A percentile compares a stretch with the other conserved stretches of the same genome.
Conservation (phyloP, 2,113 vertebrate species). For the Phalacrocorax pelagicus region DNA sequence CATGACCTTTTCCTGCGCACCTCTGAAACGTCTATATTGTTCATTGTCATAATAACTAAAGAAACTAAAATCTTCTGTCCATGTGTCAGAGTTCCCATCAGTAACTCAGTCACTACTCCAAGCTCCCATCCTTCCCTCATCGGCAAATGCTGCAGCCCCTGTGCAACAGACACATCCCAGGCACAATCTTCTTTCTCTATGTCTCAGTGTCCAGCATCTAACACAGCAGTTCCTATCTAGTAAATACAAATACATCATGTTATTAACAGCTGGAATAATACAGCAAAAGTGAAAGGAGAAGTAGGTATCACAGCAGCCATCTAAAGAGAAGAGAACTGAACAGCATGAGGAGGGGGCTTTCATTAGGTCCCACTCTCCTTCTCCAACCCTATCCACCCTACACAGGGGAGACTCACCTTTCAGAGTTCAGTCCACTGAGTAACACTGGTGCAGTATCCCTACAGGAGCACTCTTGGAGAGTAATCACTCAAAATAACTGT, state of each 20-base stretch:
- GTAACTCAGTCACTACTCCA: background rate
- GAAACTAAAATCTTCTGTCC: background rate
- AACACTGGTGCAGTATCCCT: background rate
- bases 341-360: background rate
- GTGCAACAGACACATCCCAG: background rate
- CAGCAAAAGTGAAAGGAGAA: background rate
- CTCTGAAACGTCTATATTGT: background rate
- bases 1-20: background rate
- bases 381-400: background rate
- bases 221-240: background rate
- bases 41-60: background rate
- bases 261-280: background rate
- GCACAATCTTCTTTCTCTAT: background rate
- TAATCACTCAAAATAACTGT: background rate
- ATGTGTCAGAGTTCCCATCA: background rate
- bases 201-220: too few relatives aligned
- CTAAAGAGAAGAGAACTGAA: background rate
- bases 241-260: background rate
- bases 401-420: background rate
- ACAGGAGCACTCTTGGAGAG: background rate
- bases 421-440: background rate
- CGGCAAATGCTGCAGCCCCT: background rate
- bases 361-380: background rate
- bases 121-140: background rate
- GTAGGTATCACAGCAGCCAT: background rate